Conservation (phyloP, 1,140 invertebrate genomes). For the Trinorchestia longiramus region DNA sequence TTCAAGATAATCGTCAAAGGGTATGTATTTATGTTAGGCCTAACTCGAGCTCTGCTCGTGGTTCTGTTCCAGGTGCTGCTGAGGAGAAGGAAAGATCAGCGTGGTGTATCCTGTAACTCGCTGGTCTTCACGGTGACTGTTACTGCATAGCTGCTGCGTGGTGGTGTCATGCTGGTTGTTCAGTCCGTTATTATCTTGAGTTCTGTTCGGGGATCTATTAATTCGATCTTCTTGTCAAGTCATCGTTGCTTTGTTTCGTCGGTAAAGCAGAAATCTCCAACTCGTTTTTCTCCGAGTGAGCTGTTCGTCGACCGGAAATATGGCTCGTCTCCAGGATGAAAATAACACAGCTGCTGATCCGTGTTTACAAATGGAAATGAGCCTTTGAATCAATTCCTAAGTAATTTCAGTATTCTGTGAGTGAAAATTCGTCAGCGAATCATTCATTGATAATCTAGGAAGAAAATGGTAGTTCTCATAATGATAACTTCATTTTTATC, state of each 20-base stretch:
- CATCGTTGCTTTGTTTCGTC: background rate
- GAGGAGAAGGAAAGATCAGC: background rate
- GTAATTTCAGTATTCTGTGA: background rate
- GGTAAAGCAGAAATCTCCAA: background rate
- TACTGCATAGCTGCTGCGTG: background rate
- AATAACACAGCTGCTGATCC: background rate
- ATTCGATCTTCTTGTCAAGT: background rate
- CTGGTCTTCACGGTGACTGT: background rate
- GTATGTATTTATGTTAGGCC: slow-evolving; percentile 79
- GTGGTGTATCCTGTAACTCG: background rate
- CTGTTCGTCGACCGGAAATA: background rate
- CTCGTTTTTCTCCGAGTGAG: background rate
- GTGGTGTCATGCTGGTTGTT: background rate
- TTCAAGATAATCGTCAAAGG: slow-evolving; percentile 94
- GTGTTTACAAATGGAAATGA: background rate
- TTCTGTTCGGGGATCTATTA: background rate
- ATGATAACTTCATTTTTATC: background rate
- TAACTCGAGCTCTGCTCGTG: background rate
- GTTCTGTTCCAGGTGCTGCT: background rate
- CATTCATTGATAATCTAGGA: background rate
- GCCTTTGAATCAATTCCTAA: background rate
- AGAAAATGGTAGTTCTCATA: background rate
- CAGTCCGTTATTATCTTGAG: background rate
- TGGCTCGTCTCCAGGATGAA: background rate
- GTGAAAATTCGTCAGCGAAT: background rate